Conservation (phyloP, 2,888 invertebrate genomes). For the Trissolcus brochymenae region DNA sequence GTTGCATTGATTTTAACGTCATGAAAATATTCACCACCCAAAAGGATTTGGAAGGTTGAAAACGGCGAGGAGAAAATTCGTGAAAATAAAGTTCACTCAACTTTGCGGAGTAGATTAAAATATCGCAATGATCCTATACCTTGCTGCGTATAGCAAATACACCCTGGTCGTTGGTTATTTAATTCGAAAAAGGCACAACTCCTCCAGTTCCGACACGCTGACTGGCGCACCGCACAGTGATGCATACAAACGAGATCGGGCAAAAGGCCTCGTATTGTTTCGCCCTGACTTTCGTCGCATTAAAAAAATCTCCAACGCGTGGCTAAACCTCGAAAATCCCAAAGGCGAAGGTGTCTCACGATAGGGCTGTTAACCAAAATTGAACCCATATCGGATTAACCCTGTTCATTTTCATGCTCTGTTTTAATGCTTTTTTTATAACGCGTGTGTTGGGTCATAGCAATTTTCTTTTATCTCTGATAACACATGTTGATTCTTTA, state of each 20-base stretch:
- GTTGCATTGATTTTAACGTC: slow-evolving; percentile 28
- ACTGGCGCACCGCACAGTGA: slow-evolving; percentile 25
- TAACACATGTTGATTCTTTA: slow-evolving; percentile 19
- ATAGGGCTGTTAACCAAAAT: slow-evolving; percentile 45
- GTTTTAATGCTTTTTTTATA: slow-evolving; percentile 10
- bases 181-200: slow-evolving; percentile 57
- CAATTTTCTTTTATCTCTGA: slow-evolving; percentile 30
- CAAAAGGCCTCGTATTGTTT: slow-evolving; percentile 44
- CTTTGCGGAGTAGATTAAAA: slow-evolving; percentile 41
- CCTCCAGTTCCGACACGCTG: slow-evolving; percentile 29
- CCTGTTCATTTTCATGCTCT: slow-evolving; percentile 28
- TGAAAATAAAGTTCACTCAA: slow-evolving; percentile 37
- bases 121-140: slow-evolving; percentile 30
- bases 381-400: slow-evolving; percentile 51
- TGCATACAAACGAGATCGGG: slow-evolving; percentile 32
- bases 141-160: slow-evolving; percentile 49
- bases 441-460: not conserved
- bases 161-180: slow-evolving; percentile 59
- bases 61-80: slow-evolving; percentile 3
- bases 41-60: not conserved
- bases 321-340: slow-evolving; percentile 50
- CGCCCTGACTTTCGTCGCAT: slow-evolving; percentile 53
- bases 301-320: slow-evolving; percentile 62
- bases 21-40: slow-evolving; percentile 18
- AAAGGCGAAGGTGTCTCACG: slow-evolving; percentile 42